phyloP scores from a whole-genome alignment of 2,797 vertebrate species.

The Anomalospiza imberbis region DNA sequence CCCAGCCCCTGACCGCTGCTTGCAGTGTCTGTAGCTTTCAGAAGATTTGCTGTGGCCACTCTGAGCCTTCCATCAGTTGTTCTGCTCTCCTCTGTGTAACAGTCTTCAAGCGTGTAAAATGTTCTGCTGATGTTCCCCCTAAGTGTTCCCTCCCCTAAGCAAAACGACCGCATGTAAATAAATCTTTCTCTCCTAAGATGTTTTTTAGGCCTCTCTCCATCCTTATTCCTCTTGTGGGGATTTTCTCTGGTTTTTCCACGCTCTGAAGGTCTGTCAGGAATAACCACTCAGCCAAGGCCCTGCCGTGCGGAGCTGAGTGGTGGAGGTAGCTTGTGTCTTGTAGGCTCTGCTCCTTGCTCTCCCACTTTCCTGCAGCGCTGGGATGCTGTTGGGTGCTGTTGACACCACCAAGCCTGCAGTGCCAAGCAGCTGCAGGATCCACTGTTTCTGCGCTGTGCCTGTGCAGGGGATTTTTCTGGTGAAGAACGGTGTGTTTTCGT shows the following conservation, averaged over 20 bases:
- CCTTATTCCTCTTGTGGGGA: not conserved
- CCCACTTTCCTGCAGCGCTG: fast-evolving
- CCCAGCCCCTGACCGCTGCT: not conserved
- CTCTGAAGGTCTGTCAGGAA: not conserved
- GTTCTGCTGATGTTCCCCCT: not conserved
- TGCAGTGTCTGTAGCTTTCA: not conserved
- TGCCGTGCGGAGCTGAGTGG: not conserved
- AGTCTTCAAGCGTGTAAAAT: not conserved
- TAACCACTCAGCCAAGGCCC: not conserved
- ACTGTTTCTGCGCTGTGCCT: not conserved
- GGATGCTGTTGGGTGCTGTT: not conserved
- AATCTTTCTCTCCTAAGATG: not conserved
- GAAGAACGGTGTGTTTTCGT: not conserved
- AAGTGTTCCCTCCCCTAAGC: not conserved
- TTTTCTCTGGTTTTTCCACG: not conserved
- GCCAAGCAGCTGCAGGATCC: not conserved
- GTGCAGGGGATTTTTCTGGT: not conserved
- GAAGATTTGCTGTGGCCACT: not conserved
- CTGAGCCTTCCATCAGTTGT: conserved; percentile 26
- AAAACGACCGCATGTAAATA: not conserved
- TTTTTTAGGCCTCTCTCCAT: not conserved
- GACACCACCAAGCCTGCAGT: not conserved
- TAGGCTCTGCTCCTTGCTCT: not conserved
- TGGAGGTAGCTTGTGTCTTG: not conserved
- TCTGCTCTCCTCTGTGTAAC: not conserved